These are phyloP conservation scores for Lathronympha strigana DNA, from an alignment of 2,888 invertebrate genomes.

Conservation along the genomic window DNA sequence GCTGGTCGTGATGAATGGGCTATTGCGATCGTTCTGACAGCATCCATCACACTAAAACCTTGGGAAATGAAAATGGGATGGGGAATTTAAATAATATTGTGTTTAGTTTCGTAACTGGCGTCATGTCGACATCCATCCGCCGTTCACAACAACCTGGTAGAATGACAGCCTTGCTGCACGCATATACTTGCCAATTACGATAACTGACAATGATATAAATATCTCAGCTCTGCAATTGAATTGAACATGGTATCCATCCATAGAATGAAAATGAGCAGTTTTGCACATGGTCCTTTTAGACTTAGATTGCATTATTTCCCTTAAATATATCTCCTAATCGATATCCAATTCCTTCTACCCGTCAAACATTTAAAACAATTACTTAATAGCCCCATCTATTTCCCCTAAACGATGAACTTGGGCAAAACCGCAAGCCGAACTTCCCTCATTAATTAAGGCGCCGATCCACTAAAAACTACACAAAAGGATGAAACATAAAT, in stretches of 20 bases:
- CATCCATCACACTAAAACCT: conserved; percentile 3
- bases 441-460: conserved; percentile 42
- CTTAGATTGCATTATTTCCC: too few relatives aligned
- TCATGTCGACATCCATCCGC: too few relatives aligned
- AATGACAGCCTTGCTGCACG: too few relatives aligned
- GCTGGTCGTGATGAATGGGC: conserved; percentile 5
- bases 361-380: conserved; percentile 27
- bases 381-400: conserved; percentile 33
- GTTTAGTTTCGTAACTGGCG: too few relatives aligned
- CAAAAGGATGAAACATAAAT: conserved; percentile 36
- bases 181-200: too few relatives aligned
- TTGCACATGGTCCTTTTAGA: too few relatives aligned
- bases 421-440: conserved; percentile 28
- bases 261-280: too few relatives aligned
- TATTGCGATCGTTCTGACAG: conserved; percentile 1
- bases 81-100: background rate
- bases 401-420: conserved; percentile 33
- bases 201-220: too few relatives aligned
- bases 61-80: background rate
- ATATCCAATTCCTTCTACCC: conserved; percentile 18
- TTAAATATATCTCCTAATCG: background rate
- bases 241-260: too few relatives aligned
- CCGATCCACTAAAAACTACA: conserved; percentile 41
- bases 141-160: too few relatives aligned
- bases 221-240: too few relatives aligned